Base-by-base conservation (phyloP, 2,888 invertebrate genomes). In the Cistogaster globosa region DNA sequence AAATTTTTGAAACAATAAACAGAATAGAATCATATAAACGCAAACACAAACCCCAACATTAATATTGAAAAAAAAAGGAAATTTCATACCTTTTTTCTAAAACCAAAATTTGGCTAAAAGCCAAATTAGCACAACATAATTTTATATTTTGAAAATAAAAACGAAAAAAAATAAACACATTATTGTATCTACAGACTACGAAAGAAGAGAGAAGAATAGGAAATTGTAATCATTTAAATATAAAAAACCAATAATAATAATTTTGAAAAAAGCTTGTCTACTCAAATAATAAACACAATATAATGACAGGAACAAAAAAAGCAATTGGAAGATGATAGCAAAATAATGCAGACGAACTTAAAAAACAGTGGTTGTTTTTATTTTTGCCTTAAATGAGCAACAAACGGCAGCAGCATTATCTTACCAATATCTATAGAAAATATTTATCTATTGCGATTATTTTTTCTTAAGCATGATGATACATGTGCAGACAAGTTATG, bases 101-200 rank as follows among this genome's bases (percentile, higher is more conserved):
- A n/a, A 42, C 12, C 48, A 22, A 69, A 78, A 74, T 71, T 76
- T 85, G 85, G 85, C 85, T 67, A 71, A 71, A 79, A 55, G 82
- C 85, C 85, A 85, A 85, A 85, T 85, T 82, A 79, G 82, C 78
- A 53, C 45, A 58, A 82, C 74, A 74, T 75, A 71, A 71, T 78
- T 74, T 63, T 69, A 38, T 18, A 55, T 68, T 82, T 69, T 48
- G 67, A 78, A 85, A 82, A 65, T 71, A 75, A 79, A 79, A 85
- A 75, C 55, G 63, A 12, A 42, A 69, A n/a, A 75, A 60, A 65
- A 53, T 42, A 58, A 57, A 71, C 65, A 57, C 42, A 76, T 38
- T 7, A 8, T 38, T 8, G 9, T 8, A 42, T 45, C 16, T 8
- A 12, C 32, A 26, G 48, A 9, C 16, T 38, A 4, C 5, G 6